Conservation (phyloP, 2,888 invertebrate genomes). For the Candidula unifasciata region DNA sequence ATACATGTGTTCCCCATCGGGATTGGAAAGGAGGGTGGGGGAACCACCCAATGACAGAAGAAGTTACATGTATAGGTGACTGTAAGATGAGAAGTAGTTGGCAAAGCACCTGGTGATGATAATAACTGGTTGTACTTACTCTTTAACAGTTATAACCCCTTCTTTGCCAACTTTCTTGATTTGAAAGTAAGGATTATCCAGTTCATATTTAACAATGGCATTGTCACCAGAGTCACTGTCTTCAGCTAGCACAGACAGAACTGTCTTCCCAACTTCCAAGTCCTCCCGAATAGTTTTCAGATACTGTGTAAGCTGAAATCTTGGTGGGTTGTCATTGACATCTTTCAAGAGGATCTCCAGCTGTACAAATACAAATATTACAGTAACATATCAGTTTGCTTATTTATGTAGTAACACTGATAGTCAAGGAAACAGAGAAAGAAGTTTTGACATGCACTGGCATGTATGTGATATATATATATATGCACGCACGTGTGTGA, state of each 20-base stretch:
- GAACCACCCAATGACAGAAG: too few relatives aligned
- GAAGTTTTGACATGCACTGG: too few relatives aligned
- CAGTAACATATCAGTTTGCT: too few relatives aligned
- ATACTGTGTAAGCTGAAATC: conserved; percentile 69
- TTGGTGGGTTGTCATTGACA: conserved; percentile 96
- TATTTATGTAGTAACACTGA: too few relatives aligned
- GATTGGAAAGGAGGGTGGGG: too few relatives aligned
- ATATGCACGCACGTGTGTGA: too few relatives aligned
- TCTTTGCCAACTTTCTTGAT: conserved; percentile 63
- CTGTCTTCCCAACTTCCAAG: conserved; percentile 77
- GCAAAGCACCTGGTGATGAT: too few relatives aligned
- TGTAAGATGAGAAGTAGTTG: too few relatives aligned
- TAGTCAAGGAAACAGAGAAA: too few relatives aligned
- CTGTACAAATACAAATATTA: conserved; percentile 56
- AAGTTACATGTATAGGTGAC: too few relatives aligned
- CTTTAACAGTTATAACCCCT: conserved; percentile 70
- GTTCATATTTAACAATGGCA: conserved; percentile 73
- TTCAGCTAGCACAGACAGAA: conserved; percentile 94
- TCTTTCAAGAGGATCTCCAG: conserved; percentile 91
- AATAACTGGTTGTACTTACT: conserved; percentile 63
- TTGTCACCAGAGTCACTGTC: conserved; percentile 96
- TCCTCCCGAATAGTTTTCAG: conserved; percentile 62
- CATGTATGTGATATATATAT: too few relatives aligned
- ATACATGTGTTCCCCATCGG: too few relatives aligned
- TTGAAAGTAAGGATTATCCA: conserved; percentile 71